Evolutionary conservation across 2,888 invertebrate species (phyloP), one percentile per base, ranked within the genome.

Genomic region (Melinaea menophilus): DNA sequence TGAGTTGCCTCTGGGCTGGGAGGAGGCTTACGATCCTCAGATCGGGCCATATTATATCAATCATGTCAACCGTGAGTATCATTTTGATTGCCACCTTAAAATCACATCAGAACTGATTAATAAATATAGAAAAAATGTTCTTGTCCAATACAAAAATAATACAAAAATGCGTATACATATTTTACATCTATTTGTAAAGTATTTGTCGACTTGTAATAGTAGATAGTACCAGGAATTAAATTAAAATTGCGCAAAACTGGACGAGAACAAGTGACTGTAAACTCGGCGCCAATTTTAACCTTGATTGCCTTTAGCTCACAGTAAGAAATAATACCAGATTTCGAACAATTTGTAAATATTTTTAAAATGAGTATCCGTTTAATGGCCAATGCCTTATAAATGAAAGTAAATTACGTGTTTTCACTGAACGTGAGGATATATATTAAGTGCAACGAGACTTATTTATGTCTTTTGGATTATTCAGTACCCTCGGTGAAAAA

Each of bases 1-100:
- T 93, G 98, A 99, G 89, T 89, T 99, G 83, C 98, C 98, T 58
- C 93, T 98, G 79, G 99, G 99, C 71, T 99, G 99, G 99, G 98
- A 99, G 89, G 97, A 98, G 92, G 95, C 96, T 57, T 97, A 95
- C 88, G 98, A 99, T 89, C 95, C 95, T 73, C 96, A 97, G 86
- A 96, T 98, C 82, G 98, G 99, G 73, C 94, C 96, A 71, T 99
- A 98, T 92, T 99, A 97, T 91, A 98, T 98, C 90, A 97, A 99
- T 92, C 99, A 99, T 92, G 95, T 97, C 88, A 97, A 95, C 88
- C 97, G 97, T 97, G 92, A 95, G 96, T 95, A 79, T 64, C 64
- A 68, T 63, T 72, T 68, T 68, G 70, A 70, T 63, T 47, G 22
- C 34, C 48, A 55, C 51, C 31, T 56, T 55, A 48, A 13, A 51